Evolutionary conservation across 2,113 vertebrate genomes (phyloP).

Genomic region (Eretmochelys imbricata): DNA sequence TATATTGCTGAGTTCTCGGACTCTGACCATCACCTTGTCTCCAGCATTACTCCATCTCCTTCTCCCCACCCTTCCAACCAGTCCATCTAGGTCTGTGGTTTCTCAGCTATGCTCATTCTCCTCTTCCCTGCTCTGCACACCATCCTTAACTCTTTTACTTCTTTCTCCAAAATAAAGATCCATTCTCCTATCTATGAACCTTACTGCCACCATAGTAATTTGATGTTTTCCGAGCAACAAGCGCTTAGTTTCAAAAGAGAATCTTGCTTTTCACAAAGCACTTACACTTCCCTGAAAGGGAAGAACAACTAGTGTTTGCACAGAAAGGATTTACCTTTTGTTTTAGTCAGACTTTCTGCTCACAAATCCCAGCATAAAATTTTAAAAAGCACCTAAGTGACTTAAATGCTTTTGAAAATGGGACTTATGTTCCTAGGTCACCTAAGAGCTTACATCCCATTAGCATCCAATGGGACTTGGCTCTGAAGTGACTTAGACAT

Average conservation of each 20-base stretch:
- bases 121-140: background rate
- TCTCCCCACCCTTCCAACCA: background rate
- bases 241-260: background rate
- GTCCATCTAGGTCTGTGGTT: background rate
- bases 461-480: background rate
- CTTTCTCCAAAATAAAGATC: background rate
- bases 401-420: background rate
- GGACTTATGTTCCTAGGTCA: background rate
- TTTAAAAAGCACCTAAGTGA: background rate
- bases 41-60: background rate
- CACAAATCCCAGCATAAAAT: background rate
- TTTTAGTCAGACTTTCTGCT: background rate
- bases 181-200: background rate
- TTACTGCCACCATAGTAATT: background rate
- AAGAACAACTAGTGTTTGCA: background rate
- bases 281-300: background rate
- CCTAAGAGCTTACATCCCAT: accelerated
- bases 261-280: background rate
- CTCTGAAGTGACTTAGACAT: background rate
- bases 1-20: background rate
- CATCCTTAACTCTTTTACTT: background rate
- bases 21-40: background rate
- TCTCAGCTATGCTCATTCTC: background rate
- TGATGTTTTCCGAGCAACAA: background rate
- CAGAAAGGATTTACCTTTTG: background rate